Conservation (phyloP, 23 tunicate species). For the Trididemnum nubilum region DNA sequence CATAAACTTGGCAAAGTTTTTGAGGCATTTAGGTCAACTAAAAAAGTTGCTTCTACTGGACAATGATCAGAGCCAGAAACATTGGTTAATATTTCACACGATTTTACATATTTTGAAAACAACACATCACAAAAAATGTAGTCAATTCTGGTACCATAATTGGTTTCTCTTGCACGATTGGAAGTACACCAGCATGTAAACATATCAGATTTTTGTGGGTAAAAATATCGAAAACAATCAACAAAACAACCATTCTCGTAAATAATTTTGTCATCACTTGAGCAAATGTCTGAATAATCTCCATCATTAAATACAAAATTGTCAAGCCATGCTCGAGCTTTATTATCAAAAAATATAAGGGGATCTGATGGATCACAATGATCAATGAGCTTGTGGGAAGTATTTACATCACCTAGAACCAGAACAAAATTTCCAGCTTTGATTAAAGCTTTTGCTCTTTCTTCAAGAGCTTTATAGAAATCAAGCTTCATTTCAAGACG, state of each 20-base stretch:
- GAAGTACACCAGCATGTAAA: slow-evolving; percentile 89
- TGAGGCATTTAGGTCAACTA: slow-evolving; percentile 18
- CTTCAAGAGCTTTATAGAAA: slow-evolving; percentile 71
- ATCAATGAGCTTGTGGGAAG: slow-evolving; percentile 73
- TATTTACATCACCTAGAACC: slow-evolving; percentile 76
- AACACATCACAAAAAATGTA: slow-evolving; percentile 54
- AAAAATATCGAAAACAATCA: slow-evolving; percentile 79
- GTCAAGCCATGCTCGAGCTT: slow-evolving; percentile 79
- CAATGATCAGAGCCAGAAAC: slow-evolving; percentile 88
- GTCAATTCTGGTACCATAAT: slow-evolving; percentile 92
- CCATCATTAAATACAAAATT: slow-evolving; percentile 50
- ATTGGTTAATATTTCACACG: slow-evolving; percentile 67
- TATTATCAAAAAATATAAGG: slow-evolving; percentile 58
- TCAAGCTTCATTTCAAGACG: slow-evolving; percentile 71
- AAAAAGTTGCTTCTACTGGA: slow-evolving; percentile 59
- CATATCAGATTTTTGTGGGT: slow-evolving; percentile 52
- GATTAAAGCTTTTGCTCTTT: slow-evolving; percentile 55
- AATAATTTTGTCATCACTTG: background rate
- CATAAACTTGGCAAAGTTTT: slow-evolving; percentile 59
- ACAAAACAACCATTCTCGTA: slow-evolving; percentile 41
- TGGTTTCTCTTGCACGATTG: slow-evolving; percentile 74
- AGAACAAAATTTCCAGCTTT: slow-evolving; percentile 51
- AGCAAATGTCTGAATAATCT: slow-evolving; percentile 15
- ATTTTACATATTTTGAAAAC: slow-evolving; percentile 1
- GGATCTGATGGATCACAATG: slow-evolving; percentile 87